Percentiles rank a stretch among this genome's conserved stretches.
These are phyloP conservation scores for Drosophila quinaria DNA, from an alignment of 2,888 invertebrate genomes.

Conservation along the genomic window DNA sequence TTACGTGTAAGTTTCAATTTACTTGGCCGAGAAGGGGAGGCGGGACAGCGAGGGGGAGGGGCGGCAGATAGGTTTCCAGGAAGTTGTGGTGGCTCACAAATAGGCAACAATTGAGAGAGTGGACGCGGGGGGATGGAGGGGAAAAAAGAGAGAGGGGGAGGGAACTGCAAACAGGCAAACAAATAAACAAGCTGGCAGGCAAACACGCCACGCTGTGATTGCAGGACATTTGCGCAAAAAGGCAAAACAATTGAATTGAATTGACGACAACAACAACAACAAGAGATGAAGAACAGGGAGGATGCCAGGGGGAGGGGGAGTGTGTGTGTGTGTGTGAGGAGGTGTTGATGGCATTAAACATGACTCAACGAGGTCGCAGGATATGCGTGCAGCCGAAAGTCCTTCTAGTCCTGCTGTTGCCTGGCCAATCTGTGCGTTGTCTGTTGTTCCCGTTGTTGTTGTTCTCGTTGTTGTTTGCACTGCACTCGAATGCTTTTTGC, in stretches of 20 bases:
- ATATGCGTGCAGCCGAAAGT: conserved; percentile 63
- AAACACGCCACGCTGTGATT: conserved; percentile 72
- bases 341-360: conserved; percentile 75
- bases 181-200: conserved; percentile 66
- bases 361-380: conserved; percentile 62
- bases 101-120: conserved; percentile 53
- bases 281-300: background rate
- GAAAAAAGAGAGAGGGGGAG: conserved; percentile 11
- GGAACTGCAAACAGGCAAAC: conserved; percentile 53
- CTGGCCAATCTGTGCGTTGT: conserved; percentile 60
- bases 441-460: conserved; percentile 8
- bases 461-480: conserved; percentile 59
- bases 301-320: conserved; percentile 2
- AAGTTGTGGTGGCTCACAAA: conserved; percentile 55
- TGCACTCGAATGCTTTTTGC: conserved; percentile 81
- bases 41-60: background rate
- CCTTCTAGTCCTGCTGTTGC: conserved; percentile 43
- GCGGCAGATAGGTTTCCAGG: conserved; percentile 19
- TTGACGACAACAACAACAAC: conserved; percentile 68
- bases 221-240: conserved; percentile 78
- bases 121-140: conserved; percentile 2
- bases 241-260: conserved; percentile 74
- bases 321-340: conserved; percentile 9
- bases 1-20: conserved; percentile 66
- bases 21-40: conserved; percentile 30